A percentile compares a stretch with the other conserved stretches of the same genome.
Evolutionary conservation across 1,140 invertebrate species (phyloP).

Genomic region (Pseudomyrmex gracilis): DNA sequence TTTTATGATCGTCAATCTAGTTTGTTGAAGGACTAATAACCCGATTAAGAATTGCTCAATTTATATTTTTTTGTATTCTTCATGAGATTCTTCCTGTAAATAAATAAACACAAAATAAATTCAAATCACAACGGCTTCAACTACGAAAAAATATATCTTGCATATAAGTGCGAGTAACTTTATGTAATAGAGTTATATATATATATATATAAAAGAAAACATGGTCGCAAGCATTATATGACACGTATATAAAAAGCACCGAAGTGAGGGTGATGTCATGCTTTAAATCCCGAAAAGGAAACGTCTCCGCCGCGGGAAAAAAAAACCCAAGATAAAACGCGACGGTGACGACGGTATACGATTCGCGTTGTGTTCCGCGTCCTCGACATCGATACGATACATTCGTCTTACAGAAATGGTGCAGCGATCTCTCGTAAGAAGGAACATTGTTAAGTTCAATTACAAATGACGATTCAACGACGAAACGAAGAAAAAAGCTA

Average conservation of each 20-base stretch:
- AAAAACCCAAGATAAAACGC: conserved; percentile 20
- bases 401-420: conserved; percentile 51
- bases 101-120: not conserved
- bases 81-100: no score
- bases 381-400: conserved; percentile 73
- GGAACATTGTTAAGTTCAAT: conserved; percentile 56
- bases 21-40: not conserved
- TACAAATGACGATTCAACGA: conserved; percentile 14
- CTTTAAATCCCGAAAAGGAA: conserved; percentile 72
- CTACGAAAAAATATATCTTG: no score
- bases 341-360: conserved; percentile 18
- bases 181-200: conserved; percentile 35
- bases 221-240: not conserved
- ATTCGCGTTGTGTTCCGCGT: conserved; percentile 51
- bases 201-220: not conserved
- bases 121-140: no score
- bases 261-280: conserved; percentile 70
- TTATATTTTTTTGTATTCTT: not conserved
- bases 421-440: conserved; percentile 55
- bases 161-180: not conserved
- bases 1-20: not conserved
- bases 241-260: conserved; percentile 50
- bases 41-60: not conserved
- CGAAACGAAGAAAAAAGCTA: not conserved
- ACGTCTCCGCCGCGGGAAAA: conserved; percentile 49